phyloP scores from a whole-genome alignment of 2,888 invertebrate species.

The Petrolisthes manimaculis region DNA sequence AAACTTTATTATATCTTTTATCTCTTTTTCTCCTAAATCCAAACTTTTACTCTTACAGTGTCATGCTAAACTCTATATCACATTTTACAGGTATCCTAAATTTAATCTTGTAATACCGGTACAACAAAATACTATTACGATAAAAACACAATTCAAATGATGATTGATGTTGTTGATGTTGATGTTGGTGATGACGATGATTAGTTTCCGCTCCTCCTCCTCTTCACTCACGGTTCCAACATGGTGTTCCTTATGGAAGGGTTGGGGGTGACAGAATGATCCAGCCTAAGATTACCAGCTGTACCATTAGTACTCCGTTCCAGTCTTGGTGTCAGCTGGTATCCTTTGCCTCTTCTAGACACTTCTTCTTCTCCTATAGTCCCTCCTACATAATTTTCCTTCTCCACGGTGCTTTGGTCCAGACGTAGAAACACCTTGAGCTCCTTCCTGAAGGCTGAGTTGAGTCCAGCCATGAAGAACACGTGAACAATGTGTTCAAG shows the following conservation, averaged over 20 bases:
- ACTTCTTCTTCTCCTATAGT: neutral
- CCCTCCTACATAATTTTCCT: neutral
- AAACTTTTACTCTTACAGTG: no score
- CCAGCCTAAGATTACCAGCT: constrained; percentile 8
- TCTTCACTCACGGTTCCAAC: neutral
- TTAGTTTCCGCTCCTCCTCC: constrained; percentile 4
- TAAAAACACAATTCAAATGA: no score
- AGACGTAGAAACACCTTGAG: constrained; percentile 30
- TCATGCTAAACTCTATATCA: no score
- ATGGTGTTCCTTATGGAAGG: neutral
- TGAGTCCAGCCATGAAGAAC: constrained; percentile 28
- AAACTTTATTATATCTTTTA: no score
- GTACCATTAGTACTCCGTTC: neutral
- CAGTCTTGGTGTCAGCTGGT: neutral
- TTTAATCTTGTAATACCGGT: no score
- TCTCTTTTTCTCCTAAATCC: no score
- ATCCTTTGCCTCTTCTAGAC: neutral
- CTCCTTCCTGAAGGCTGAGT: constrained; percentile 35
- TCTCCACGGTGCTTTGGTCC: neutral
- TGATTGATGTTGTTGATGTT: constrained; percentile 17
- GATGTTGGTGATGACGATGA: constrained; percentile 35
- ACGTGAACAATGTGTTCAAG: constrained; percentile 37
- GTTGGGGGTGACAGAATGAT: neutral
- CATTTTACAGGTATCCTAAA: no score
- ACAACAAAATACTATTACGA: no score